These are phyloP conservation scores for Chlorodrepanis virens DNA, from an alignment of 2,113 vertebrate genomes.

Conservation along the genomic window DNA sequence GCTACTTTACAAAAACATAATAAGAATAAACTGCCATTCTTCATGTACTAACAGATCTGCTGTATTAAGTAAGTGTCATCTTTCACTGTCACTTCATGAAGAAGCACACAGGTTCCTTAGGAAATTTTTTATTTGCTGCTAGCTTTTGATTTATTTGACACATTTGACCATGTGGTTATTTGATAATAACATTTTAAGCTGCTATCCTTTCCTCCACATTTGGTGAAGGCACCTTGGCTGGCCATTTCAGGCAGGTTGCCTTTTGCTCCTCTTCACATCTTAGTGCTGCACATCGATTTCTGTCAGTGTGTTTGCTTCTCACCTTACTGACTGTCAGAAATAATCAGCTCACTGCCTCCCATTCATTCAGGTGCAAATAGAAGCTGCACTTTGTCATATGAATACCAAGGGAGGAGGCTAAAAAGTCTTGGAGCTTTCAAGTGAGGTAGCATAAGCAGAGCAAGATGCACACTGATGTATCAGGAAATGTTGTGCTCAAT, in stretches of 20 bases:
- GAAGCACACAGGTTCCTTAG: neutral
- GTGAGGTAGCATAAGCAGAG: neutral
- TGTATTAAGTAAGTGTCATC: neutral
- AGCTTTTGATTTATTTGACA: neutral
- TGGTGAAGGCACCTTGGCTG: neutral
- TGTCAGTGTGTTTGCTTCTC: conserved; percentile 51
- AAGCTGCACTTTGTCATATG: conserved; percentile 23
- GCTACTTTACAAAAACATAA: neutral
- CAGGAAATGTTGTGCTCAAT: neutral
- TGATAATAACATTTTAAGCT: neutral
- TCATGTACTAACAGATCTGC: neutral
- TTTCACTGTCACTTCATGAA: neutral
- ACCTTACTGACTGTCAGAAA: conserved; percentile 62
- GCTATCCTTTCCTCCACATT: neutral
- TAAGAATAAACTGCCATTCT: neutral
- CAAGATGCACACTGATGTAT: neutral
- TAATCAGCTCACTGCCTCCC: conserved; percentile 53
- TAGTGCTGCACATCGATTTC: conserved; percentile 24
- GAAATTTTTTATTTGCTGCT: neutral
- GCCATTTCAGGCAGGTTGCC: neutral
- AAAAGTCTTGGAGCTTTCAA: neutral
- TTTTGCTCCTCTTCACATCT: neutral
- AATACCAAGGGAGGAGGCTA: conserved; percentile 33
- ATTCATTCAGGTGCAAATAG: conserved; percentile 55
- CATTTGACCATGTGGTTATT: neutral